These are phyloP conservation scores for Mimachlamys varia DNA, from an alignment of 2,888 invertebrate species.

Conservation along the genomic window DNA sequence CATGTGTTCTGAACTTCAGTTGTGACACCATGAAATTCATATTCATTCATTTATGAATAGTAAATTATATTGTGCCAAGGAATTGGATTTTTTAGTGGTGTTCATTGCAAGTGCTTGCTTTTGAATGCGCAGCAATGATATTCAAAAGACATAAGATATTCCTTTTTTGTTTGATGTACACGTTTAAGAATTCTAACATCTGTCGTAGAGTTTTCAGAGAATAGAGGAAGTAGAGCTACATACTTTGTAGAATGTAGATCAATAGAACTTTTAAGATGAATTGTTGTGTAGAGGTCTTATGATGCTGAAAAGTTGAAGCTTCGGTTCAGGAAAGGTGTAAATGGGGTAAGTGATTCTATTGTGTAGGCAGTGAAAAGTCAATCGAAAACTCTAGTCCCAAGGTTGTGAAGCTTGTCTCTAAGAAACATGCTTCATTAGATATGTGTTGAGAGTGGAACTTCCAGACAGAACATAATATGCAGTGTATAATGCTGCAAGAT, in stretches of 20 bases:
- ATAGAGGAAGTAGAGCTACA: too few relatives aligned
- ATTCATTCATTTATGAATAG: neutral
- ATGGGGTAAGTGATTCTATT: neutral
- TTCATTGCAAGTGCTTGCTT: neutral
- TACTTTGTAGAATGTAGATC: too few relatives aligned
- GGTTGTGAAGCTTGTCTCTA: neutral
- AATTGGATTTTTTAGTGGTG: neutral
- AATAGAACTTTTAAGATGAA: too few relatives aligned
- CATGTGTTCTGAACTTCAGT: neutral
- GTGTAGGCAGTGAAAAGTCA: neutral
- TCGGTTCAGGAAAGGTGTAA: too few relatives aligned
- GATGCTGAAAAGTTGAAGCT: too few relatives aligned
- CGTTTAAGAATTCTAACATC: too few relatives aligned
- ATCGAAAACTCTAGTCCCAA: neutral
- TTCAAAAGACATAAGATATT: too few relatives aligned
- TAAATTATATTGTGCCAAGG: conserved; percentile 17
- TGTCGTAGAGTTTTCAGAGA: too few relatives aligned
- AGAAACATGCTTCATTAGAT: neutral
- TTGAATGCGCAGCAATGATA: too few relatives aligned
- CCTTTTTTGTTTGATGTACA: too few relatives aligned
- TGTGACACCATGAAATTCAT: neutral
- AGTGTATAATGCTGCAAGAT: neutral
- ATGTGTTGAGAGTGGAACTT: neutral
- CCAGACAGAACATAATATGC: neutral
- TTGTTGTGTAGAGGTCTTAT: too few relatives aligned